Evolutionary conservation across 1,140 invertebrate species (phyloP).

Genomic region (Drosophila sechellia): DNA sequence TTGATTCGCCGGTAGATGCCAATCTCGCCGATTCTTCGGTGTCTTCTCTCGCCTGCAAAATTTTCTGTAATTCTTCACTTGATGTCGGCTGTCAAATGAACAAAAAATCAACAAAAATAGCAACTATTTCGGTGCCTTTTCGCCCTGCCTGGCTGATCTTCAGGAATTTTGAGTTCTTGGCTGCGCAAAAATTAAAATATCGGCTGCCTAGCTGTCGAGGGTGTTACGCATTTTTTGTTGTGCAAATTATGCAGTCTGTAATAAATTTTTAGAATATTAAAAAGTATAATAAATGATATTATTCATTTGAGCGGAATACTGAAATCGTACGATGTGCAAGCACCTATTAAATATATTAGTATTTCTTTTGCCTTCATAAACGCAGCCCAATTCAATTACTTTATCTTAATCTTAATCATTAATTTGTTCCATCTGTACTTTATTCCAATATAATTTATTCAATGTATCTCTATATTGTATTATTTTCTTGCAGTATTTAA

Average conservation of each 20-base stretch:
- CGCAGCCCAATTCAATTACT: too few species aligned
- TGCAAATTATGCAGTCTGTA: conserved; percentile 41
- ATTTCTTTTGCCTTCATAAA: too few species aligned
- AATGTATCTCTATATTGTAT: conserved; percentile 25
- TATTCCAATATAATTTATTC: neutral
- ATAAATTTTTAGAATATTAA: conserved; percentile 33
- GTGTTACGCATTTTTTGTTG: conserved; percentile 39
- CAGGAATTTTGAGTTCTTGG: conserved; percentile 64
- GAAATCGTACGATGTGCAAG: too few species aligned
- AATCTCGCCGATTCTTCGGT: conserved; percentile 23
- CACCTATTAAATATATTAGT: too few species aligned
- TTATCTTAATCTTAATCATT: too few species aligned
- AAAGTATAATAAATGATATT: neutral
- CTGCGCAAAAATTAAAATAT: conserved; percentile 46
- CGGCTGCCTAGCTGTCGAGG: conserved; percentile 21
- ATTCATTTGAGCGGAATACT: neutral
- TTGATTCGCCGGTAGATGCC: conserved; percentile 43
- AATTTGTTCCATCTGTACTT: too few species aligned
- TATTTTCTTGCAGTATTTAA: conserved; percentile 34
- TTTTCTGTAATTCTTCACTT: conserved; percentile 55
- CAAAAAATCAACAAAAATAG: conserved; percentile 48
- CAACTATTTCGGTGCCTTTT: conserved; percentile 64
- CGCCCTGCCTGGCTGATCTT: conserved; percentile 62
- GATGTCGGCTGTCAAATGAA: conserved; percentile 64
- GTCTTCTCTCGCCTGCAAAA: conserved; percentile 51